Evolutionary conservation across 2,113 vertebrate species (phyloP), one percentile per base, ranked within the genome.

Genomic region (Trichechus manatus): DNA sequence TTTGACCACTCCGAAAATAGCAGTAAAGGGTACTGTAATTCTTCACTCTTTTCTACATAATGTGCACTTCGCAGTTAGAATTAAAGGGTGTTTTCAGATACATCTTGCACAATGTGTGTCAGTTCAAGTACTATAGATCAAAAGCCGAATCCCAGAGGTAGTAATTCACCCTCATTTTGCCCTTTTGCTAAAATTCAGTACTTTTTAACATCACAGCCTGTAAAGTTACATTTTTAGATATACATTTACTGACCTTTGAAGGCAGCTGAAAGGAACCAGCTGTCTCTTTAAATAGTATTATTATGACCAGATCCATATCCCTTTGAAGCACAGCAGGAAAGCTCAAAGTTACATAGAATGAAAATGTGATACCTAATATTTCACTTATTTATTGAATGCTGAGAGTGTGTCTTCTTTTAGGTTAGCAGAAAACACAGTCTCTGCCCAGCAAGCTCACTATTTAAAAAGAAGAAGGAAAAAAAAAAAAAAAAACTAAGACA

Each of bases 171-270:
- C n/a, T 95, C 39, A 80, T 83, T 89, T 85, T 74, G 47, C 31
- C 20, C 17, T 68, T 95, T 83, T 74, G 50, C 33, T 92, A 56
- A 94, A 92, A 66, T 23, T 53, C 53, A 47, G 13, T 77, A 68
- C 56, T 95, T 95, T 93, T 91, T 25, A 82, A n/a, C 29, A 78
- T 77, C 36, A 88, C 8, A 50, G 14, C 64, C 78, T 50, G 0
- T 29, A 90, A 80, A 89, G 29, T 86, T 89, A 89, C 33, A 61
- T 42, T 87, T 95, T 87, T 80, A 79, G 53, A 89, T 86, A 33
- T 11, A 39, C 63, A 87, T 64, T 44, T 75, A 66, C 33, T 6
- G 29, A 91, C 33, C 70, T 93, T 75, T 85, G 44, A 94, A 93
- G 66, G 39, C 42, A 85, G 29, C 75, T 93, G 19, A 74, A 85